A percentile compares a stretch with the other conserved stretches of the same genome.
Conservation (phyloP, 2,888 invertebrate species). For the Baronia brevicornis region DNA sequence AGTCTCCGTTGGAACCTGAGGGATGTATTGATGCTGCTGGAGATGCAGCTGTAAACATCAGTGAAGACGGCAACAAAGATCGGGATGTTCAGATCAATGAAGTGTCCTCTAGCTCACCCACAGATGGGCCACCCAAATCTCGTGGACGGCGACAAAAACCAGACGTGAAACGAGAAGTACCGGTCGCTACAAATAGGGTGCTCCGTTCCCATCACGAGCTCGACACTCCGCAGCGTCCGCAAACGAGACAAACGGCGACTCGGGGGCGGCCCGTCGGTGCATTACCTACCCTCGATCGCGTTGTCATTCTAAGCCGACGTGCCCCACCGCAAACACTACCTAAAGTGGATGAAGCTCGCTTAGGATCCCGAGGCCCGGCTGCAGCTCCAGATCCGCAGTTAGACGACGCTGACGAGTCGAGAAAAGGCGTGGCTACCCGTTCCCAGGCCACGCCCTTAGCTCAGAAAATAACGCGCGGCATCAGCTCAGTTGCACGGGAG, state of each 20-base stretch:
- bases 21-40: conserved; percentile 2
- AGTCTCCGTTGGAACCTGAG: no score
- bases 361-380: no score
- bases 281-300: conserved; percentile 34
- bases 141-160: conserved; percentile 40
- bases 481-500: no score
- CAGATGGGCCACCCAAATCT: conserved; percentile 47
- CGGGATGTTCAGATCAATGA: conserved; percentile 80
- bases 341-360: no score
- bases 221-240: conserved; percentile 40
- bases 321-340: no score
- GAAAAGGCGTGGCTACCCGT: conserved; percentile 15
- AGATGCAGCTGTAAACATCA: no score
- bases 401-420: conserved; percentile 17
- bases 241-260: conserved; percentile 36
- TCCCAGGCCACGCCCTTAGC: conserved; percentile 22
- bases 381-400: conserved; percentile 21
- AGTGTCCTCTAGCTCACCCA: conserved; percentile 78
- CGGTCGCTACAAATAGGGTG: conserved; percentile 48
- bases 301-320: conserved; percentile 51
- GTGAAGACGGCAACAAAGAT: no score
- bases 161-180: conserved; percentile 30
- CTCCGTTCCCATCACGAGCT: conserved; percentile 61
- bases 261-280: conserved; percentile 27
- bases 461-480: conserved; percentile 19